Conservation (phyloP, 2,113 vertebrate species). For the Carlito syrichta region DNA sequence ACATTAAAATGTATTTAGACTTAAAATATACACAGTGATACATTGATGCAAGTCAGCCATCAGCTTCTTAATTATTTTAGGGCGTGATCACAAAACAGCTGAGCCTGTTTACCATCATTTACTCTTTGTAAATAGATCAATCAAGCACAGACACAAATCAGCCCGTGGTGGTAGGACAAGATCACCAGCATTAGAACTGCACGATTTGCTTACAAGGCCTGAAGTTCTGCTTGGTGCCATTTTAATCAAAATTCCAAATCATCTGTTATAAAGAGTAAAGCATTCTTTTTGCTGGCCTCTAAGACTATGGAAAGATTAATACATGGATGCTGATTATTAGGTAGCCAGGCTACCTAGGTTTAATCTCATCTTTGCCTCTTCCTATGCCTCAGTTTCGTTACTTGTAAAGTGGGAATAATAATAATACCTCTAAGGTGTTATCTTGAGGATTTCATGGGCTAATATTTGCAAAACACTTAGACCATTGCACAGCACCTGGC, state of each 20-base stretch:
- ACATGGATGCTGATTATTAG: no score
- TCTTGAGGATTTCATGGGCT: background rate
- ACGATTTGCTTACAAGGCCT: background rate
- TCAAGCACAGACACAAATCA: background rate
- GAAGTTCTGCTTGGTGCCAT: background rate
- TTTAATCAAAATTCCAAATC: background rate
- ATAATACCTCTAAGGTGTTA: background rate
- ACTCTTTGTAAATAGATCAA: background rate
- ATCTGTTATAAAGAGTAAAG: background rate
- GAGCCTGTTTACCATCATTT: background rate
- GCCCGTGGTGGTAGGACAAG: background rate
- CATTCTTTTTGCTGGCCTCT: background rate
- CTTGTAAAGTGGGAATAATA: background rate
- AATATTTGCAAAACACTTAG: background rate
- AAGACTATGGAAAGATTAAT: background rate
- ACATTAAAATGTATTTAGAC: background rate
- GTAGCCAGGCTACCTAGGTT: background rate
- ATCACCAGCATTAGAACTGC: background rate
- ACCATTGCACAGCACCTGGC: background rate
- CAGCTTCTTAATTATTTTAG: background rate
- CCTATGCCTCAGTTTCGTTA: background rate
- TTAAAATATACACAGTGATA: background rate
- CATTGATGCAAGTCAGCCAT: background rate
- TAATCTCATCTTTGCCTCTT: background rate
- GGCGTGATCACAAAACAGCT: background rate